These are phyloP conservation scores for Elephantulus edwardii DNA, from an alignment of 2,113 vertebrate species.

Conservation along the genomic window DNA sequence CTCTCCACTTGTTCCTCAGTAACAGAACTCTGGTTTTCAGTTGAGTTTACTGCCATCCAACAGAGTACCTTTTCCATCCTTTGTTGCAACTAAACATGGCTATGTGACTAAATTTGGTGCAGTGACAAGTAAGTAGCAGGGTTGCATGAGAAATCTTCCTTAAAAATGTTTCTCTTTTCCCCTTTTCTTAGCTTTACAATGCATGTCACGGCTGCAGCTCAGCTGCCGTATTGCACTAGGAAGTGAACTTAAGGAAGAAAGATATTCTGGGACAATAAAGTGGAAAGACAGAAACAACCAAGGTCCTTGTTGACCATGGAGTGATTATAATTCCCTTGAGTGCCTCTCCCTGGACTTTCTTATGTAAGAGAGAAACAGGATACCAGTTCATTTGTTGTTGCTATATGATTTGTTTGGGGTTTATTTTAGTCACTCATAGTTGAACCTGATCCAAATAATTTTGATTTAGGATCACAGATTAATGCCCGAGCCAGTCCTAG, in stretches of 20 bases:
- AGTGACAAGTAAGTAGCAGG: not conserved
- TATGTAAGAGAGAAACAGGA: not conserved
- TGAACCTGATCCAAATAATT: not conserved
- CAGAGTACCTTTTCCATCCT: not conserved
- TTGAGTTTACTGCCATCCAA: not conserved
- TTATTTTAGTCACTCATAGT: not conserved
- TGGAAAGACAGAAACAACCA: not conserved
- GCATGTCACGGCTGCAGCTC: not conserved
- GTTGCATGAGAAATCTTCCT: not conserved
- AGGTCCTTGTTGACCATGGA: not conserved
- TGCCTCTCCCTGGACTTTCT: not conserved
- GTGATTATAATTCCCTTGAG: not conserved
- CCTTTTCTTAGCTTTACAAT: not conserved
- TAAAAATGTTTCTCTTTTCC: not conserved
- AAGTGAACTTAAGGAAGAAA: not conserved
- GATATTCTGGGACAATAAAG: not conserved
- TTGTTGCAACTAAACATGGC: not conserved
- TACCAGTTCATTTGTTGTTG: not conserved
- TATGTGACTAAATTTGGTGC: not conserved
- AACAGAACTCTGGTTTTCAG: conserved; percentile 5
- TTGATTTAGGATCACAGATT: not conserved
- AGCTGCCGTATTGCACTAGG: not conserved
- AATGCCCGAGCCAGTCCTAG: not conserved
- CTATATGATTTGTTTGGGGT: not conserved
- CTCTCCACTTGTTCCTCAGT: not conserved